Evolutionary conservation across 2,888 invertebrate genomes (phyloP).

Genomic region (Netelia virgata): DNA sequence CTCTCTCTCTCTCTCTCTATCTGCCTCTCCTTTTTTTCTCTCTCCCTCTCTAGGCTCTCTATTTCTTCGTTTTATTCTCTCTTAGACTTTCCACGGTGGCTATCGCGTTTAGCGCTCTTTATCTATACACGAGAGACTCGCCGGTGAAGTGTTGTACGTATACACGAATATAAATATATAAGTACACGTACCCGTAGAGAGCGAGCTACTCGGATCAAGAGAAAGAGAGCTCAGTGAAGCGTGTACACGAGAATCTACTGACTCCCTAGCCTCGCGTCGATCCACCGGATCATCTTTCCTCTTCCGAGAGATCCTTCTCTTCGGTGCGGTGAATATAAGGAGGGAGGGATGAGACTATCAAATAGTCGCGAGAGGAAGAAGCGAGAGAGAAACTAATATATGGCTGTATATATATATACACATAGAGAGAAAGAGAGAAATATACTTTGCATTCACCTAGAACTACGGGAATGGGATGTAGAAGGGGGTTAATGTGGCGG

Average conservation of each 20-base stretch:
- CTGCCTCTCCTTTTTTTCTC: conserved; percentile 8
- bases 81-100: conserved; percentile 50
- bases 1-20: conserved; percentile 4
- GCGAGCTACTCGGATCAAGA: background rate
- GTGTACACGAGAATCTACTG: conserved; percentile 10
- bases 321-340: conserved; percentile 1
- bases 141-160: background rate
- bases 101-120: conserved; percentile 46
- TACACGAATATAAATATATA: background rate
- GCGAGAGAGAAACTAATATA: conserved; percentile 1
- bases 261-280: conserved; percentile 19
- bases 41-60: conserved; percentile 34
- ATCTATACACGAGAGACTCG: conserved; percentile 9
- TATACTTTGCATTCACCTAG: conserved; percentile 55
- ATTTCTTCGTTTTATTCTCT: background rate
- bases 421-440: conserved; percentile 27
- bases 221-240: conserved; percentile 12
- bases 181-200: background rate
- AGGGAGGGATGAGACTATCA: background rate
- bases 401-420: background rate
- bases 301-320: conserved; percentile 7
- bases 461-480: conserved; percentile 36
- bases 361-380: conserved; percentile 4
- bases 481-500: conserved; percentile 20
- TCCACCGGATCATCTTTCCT: conserved; percentile 51